Evolutionary conservation across 2,113 vertebrate species (phyloP).

Genomic region (Enhydra lutris): DNA sequence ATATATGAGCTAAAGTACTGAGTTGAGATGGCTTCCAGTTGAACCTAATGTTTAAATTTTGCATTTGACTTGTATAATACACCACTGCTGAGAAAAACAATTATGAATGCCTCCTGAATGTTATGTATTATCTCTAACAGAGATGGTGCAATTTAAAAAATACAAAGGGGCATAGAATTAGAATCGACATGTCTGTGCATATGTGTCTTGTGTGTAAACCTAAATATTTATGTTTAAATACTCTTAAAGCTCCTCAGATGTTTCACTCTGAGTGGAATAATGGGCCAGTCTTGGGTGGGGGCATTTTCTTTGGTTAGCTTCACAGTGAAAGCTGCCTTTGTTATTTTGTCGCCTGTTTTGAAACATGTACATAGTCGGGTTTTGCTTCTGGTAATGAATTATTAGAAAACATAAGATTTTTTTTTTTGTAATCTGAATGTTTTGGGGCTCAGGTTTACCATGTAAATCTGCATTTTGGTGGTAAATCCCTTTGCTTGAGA

Average conservation of each 20-base stretch:
- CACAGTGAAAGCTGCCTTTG: not conserved
- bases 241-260: not conserved
- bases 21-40: not conserved
- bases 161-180: slow-evolving; percentile 28
- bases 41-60: slow-evolving; percentile 51
- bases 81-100: not conserved
- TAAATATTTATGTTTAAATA: slow-evolving; percentile 28
- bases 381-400: slow-evolving; percentile 40
- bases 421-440: not conserved
- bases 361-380: not conserved
- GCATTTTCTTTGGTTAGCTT: not conserved
- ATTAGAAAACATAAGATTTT: slow-evolving; percentile 32
- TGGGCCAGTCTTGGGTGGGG: not conserved
- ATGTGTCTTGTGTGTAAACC: not conserved
- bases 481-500: slow-evolving; percentile 41
- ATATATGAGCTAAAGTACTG: slow-evolving; percentile 9
- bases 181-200: slow-evolving; percentile 30
- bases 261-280: slow-evolving; percentile 12
- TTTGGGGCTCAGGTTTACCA: slow-evolving; percentile 46
- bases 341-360: not conserved
- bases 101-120: slow-evolving; percentile 42
- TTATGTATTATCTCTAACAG: slow-evolving; percentile 34
- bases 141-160: slow-evolving; percentile 44
- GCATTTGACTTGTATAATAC: slow-evolving; percentile 14
- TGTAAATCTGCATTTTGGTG: slow-evolving; percentile 53